Percentiles rank a stretch among this genome's conserved stretches.
Conservation (phyloP, 1,140 invertebrate species). For the Lutraria rhynchaena region DNA sequence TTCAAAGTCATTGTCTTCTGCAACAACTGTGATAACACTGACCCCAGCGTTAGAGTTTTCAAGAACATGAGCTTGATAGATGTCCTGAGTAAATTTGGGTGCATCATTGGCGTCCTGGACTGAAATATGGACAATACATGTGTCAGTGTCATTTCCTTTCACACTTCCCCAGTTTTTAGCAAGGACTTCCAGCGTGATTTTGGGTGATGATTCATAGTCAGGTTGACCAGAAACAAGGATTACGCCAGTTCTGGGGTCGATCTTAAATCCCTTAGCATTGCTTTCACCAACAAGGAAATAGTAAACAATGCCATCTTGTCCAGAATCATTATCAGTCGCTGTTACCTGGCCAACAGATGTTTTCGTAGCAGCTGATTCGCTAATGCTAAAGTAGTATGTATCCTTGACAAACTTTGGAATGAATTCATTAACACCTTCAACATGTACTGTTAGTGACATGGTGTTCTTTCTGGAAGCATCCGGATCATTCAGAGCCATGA, state of each 20-base stretch:
- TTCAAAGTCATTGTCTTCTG: constrained; percentile 94
- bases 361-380: constrained; percentile 94
- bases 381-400: constrained; percentile 96
- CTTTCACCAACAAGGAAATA: constrained; percentile 96
- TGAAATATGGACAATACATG: constrained; percentile 95
- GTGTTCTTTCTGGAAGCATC: constrained; percentile 83
- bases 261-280: constrained; percentile 94
- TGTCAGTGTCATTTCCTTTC: constrained; percentile 96
- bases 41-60: constrained; percentile 90
- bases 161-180: constrained; percentile 97
- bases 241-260: constrained; percentile 91
- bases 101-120: constrained; percentile 98
- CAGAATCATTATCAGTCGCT: constrained; percentile 95
- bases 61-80: constrained; percentile 89
- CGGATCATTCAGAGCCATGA: constrained; percentile 93
- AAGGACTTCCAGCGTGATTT: constrained; percentile 94
- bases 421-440: constrained; percentile 96
- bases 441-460: constrained; percentile 88
- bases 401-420: constrained; percentile 95
- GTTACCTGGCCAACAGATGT: constrained; percentile 92
- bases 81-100: constrained; percentile 91
- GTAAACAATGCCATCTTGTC: constrained; percentile 95
- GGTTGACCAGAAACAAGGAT: constrained; percentile 89
- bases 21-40: constrained; percentile 90
- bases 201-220: constrained; percentile 94